A percentile compares a stretch with the other conserved stretches of the same genome.
These are phyloP conservation scores for Heliconius congener DNA, from an alignment of 1,140 invertebrate genomes.

Conservation along the genomic window DNA sequence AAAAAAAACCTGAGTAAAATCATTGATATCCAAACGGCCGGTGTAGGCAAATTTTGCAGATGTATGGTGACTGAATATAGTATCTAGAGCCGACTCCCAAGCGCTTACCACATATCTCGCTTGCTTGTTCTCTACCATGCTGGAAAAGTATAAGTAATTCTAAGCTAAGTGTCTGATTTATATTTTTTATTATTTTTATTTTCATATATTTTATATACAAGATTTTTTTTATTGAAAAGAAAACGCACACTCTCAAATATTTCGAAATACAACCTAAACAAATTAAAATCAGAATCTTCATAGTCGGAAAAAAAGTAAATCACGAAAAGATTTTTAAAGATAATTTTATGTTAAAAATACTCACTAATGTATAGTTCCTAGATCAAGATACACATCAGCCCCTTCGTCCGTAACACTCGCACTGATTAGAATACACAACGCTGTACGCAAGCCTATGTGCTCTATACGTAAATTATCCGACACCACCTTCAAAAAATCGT, in stretches of 20 bases:
- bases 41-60: constrained; percentile 82
- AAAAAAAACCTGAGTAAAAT: constrained; percentile 70
- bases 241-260: too few relatives aligned
- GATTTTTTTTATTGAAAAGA: too few relatives aligned
- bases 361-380: constrained; percentile 72
- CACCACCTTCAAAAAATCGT: constrained; percentile 47
- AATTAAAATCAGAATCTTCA: too few relatives aligned
- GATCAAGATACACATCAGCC: constrained; percentile 59
- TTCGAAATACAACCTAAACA: too few relatives aligned
- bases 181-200: too few relatives aligned
- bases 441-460: constrained; percentile 64
- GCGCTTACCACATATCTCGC: constrained; percentile 70
- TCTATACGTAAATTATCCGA: constrained; percentile 60
- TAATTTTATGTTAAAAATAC: constrained; percentile 23
- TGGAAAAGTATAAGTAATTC: constrained; percentile 39
- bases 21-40: constrained; percentile 79
- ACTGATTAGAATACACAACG: constrained; percentile 58
- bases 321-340: background rate
- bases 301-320: too few relatives aligned
- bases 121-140: constrained; percentile 80
- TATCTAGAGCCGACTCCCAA: constrained; percentile 81
- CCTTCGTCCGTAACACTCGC: constrained; percentile 68
- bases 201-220: too few relatives aligned
- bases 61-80: constrained; percentile 79
- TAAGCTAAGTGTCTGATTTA: too few relatives aligned